Base-by-base conservation (phyloP, 2,888 invertebrate species). In the Agonopterix subpropinquella region DNA sequence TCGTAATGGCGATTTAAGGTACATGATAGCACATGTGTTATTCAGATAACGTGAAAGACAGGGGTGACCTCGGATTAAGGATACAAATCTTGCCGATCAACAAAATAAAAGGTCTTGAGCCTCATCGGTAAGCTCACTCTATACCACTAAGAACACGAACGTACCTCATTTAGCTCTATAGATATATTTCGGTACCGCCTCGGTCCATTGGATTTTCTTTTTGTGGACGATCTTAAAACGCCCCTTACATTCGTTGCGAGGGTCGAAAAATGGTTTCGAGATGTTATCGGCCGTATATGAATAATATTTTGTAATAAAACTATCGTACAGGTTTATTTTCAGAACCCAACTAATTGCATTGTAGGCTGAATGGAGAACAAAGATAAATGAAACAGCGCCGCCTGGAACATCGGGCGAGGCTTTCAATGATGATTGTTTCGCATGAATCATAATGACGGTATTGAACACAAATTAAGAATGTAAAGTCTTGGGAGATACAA, bases 261-360 rank as follows among this genome's bases (percentile, higher is more conserved):
- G 70, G 68, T 66, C 66, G 64, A 64, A 65, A 67, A 65, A 64
- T 68, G 64, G 63, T 62, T 28, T 28, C 56, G 56, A 69, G 81
- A 80, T 81, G 64, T 66, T 80, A 80, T 80, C 80, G 67, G 62
- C 56, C 67, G 66, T 68, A 69, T 64, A 68, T 57, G 62, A 70
- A 73, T 66, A 74, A 71, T 68, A 70, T 77, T 77, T 73, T 68
- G 68, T 77, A 70, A 72, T 75, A 71, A 72, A 67, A 62, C 62
- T 71, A 68, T 70, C 60, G 64, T 59, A 56, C 56, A 57, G 56
- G 63, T 70, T 77, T 74, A 70, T 70, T 67, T 70, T 72, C 65
- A 58, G 62, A 69, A 68, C 65, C 63, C 55, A 70, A 70, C 67
- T 80, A 78, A 80, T 80, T 79, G 74, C 70, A 58, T 63, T 56